Evolutionary conservation across 2,888 invertebrate species (phyloP).

Genomic region (Julus scandinavius): DNA sequence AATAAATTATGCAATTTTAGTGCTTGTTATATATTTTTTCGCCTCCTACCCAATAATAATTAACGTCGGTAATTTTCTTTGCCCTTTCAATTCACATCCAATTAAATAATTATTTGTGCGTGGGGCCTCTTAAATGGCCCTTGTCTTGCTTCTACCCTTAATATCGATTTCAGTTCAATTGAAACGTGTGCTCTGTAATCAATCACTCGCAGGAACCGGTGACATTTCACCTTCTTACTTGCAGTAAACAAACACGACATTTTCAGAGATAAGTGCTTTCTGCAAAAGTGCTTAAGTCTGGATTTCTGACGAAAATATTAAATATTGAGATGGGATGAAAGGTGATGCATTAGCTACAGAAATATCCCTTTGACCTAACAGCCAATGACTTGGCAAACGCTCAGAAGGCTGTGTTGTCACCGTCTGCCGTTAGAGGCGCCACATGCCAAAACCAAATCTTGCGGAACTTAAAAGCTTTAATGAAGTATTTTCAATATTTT

Average conservation of each 20-base stretch:
- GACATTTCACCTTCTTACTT: not conserved
- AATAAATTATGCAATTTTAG: slow-evolving; percentile 28
- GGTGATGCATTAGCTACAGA: not conserved
- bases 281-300: not conserved
- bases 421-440: not conserved
- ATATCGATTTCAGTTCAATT: slow-evolving; percentile 1
- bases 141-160: not conserved
- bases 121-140: not conserved
- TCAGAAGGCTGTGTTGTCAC: too few relatives aligned
- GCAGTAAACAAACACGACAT: not conserved
- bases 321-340: not conserved
- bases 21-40: slow-evolving; percentile 20
- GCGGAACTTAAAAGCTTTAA: too few relatives aligned
- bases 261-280: not conserved
- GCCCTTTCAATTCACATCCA: slow-evolving; percentile 2
- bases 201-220: not conserved
- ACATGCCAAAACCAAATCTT: too few relatives aligned
- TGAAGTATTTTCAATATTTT: too few relatives aligned
- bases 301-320: not conserved
- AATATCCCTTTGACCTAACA: not conserved
- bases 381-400: not conserved
- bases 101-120: slow-evolving; percentile 3
- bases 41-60: slow-evolving; percentile 36
- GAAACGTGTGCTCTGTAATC: not conserved
- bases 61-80: slow-evolving; percentile 3